phyloP scores from a whole-genome alignment of 2,113 vertebrate species.

The Zootoca vivipara region DNA sequence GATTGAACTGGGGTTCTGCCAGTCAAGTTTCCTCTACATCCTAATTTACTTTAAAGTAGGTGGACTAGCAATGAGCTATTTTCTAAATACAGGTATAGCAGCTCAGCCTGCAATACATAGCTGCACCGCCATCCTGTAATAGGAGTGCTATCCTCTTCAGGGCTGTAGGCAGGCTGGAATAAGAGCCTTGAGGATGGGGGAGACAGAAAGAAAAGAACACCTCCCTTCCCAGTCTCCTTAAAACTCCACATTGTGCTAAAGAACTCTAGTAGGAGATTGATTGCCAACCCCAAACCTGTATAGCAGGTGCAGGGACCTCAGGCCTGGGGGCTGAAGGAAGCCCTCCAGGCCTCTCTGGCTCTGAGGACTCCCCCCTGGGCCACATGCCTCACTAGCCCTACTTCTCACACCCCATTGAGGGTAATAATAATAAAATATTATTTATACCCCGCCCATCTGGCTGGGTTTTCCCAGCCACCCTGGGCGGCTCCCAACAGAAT shows the following conservation, averaged over 20 bases:
- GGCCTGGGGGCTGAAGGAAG: too few relatives aligned
- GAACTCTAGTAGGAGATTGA: too few relatives aligned
- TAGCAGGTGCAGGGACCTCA: too few relatives aligned
- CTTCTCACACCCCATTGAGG: too few relatives aligned
- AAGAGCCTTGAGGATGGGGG: background rate
- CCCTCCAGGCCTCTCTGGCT: too few relatives aligned
- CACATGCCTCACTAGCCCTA: too few relatives aligned
- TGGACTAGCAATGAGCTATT: conserved; percentile 18
- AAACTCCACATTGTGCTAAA: background rate
- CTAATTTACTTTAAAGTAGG: background rate
- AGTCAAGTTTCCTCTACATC: conserved; percentile 28
- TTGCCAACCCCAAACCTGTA: too few relatives aligned
- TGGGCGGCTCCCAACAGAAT: too few relatives aligned
- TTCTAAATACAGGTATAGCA: background rate
- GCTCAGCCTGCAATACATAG: background rate
- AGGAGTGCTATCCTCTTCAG: background rate
- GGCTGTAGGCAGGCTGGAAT: background rate
- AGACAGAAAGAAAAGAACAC: background rate
- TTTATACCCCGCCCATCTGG: too few relatives aligned
- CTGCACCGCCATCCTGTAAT: background rate
- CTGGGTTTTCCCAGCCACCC: too few relatives aligned
- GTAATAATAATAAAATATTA: too few relatives aligned
- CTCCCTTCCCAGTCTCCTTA: background rate
- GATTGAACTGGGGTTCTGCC: background rate
- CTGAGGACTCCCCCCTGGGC: too few relatives aligned